Evolutionary conservation across 2,113 vertebrate species (phyloP), one percentile per base, ranked within the genome.

Genomic region (Centropus bengalensis): DNA sequence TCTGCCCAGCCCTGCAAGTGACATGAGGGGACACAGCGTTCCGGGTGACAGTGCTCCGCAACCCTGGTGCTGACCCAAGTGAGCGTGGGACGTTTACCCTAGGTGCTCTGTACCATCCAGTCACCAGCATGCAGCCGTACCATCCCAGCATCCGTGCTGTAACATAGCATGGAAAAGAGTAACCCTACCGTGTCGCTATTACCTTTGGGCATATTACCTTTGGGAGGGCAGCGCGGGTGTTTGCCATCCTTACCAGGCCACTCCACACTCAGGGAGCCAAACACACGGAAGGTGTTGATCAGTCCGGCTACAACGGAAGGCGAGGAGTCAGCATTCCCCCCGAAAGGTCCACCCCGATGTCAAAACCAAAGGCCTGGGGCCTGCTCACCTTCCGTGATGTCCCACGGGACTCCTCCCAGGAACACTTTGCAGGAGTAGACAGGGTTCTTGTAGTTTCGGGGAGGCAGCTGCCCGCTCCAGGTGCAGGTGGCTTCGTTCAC

Each of bases 171-270:
- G 94, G 96, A 96, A 96, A 97, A 97, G 96, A 96, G 63, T 79
- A 94, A 90, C 97, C 99, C 99, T 99, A 99, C 99, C 99, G 98
- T 97, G 97, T 98, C 95, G 96, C 89, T 97, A 98, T 99, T 99
- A 99, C 99, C 99, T 99, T 99, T 99, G 60, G 99, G 99, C 98
- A 98, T 99, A 99, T 99, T 99, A 99, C 99, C 99, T 99, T 99
- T 99, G 96, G 99, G 99, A 98, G 99, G 99, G 97, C 99, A 99
- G 98, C 99, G 99, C 71, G 99, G 99, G 97, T 99, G 99, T 97
- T 99, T 99, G 96, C 99, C 99, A 98, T 99, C 99, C 99, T 99
- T 99, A 99, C 99, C 99, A 89, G 99, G 99, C 99, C 99, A 99
- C 97, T 99, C 99, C 96, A 99, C 99, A 97, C 97, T 99, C 97